Percentiles rank a stretch among this genome's conserved stretches.
Evolutionary conservation across 2,797 vertebrate genomes (phyloP).

Genomic region (Leuciscus waleckii): DNA sequence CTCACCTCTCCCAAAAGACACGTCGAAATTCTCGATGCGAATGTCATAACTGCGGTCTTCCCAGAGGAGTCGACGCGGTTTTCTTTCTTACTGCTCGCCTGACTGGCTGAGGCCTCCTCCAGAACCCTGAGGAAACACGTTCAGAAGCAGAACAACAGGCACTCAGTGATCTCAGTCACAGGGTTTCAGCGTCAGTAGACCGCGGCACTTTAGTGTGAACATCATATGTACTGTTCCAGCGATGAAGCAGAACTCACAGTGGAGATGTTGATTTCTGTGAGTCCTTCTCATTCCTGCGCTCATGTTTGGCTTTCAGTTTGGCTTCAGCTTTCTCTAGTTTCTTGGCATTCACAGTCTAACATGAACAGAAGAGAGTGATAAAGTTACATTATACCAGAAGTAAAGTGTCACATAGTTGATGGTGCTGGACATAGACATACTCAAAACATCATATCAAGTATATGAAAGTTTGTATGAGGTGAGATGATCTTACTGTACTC

Average conservation of each 20-base stretch:
- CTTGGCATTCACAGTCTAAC: constrained; percentile 89
- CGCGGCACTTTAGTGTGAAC: too few relatives aligned
- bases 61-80: constrained; percentile 90
- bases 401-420: background rate
- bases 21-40: constrained; percentile 96
- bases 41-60: constrained; percentile 96
- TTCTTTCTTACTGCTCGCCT: constrained; percentile 96
- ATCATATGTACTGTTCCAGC: too few relatives aligned
- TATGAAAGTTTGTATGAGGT: background rate
- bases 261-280: constrained; percentile 78
- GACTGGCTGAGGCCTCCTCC: constrained; percentile 96
- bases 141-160: background rate
- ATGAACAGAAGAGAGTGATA: background rate
- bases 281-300: constrained; percentile 89
- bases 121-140: constrained; percentile 81
- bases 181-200: too few relatives aligned
- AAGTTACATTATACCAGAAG: background rate
- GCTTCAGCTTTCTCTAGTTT: constrained; percentile 97
- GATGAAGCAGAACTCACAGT: constrained; percentile 77
- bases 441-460: background rate
- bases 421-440: background rate
- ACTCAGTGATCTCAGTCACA: background rate
- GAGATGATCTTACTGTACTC: constrained; percentile 81
- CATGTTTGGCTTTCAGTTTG: constrained; percentile 92
- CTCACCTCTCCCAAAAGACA: constrained; percentile 96